phyloP scores from a whole-genome alignment of 2,113 vertebrate species.

The Anarrhichthys ocellatus region DNA sequence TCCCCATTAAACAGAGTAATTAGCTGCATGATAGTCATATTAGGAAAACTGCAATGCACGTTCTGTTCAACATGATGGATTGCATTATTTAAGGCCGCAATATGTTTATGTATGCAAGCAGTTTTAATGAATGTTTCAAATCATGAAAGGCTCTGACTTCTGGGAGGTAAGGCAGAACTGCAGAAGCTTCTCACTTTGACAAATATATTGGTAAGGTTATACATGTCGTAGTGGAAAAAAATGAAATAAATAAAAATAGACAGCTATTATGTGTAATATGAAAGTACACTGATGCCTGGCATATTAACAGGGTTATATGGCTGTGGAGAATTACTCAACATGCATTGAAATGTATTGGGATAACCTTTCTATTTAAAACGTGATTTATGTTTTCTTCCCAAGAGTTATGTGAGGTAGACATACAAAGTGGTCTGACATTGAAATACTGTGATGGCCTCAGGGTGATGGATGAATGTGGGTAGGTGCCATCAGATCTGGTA shows the following conservation, averaged over 20 bases:
- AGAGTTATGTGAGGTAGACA: background rate
- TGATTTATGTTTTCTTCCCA: background rate
- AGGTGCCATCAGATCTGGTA: background rate
- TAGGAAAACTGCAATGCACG: conserved; percentile 46
- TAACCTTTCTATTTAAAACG: background rate
- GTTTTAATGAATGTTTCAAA: conserved; percentile 31
- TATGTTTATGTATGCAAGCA: conserved; percentile 48
- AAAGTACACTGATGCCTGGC: background rate
- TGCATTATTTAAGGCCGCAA: conserved; percentile 52
- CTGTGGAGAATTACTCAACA: background rate
- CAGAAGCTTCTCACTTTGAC: conserved; percentile 6
- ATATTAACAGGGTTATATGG: background rate
- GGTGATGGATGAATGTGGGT: background rate
- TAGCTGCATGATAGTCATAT: conserved; percentile 56
- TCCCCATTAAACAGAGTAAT: conserved; percentile 65
- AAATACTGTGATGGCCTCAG: background rate
- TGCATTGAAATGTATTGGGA: background rate
- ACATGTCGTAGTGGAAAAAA: background rate
- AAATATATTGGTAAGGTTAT: background rate
- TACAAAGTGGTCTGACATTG: background rate
- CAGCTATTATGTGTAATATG: background rate
- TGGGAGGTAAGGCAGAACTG: conserved; percentile 1
- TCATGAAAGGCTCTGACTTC: conserved; percentile 18
- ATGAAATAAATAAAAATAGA: background rate
- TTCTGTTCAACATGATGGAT: conserved; percentile 56